Percentiles rank a stretch among this genome's conserved stretches.
Evolutionary conservation across 1,140 invertebrate genomes (phyloP).

Genomic region (Penaeus japonicus): DNA sequence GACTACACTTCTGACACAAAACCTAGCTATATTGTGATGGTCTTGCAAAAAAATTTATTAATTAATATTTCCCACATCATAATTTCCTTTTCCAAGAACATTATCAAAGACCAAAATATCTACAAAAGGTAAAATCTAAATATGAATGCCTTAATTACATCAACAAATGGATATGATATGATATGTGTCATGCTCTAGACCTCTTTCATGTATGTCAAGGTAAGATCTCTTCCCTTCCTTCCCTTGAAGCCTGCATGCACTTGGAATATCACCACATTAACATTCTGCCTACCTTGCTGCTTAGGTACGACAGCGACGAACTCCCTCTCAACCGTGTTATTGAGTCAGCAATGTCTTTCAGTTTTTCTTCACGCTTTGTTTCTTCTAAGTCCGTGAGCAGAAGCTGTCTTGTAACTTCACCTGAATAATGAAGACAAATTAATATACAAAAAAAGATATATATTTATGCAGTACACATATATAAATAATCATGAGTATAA

Average conservation of each 20-base stretch:
- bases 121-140: too few species aligned
- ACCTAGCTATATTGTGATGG: too few species aligned
- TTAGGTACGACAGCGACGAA: constrained; percentile 36
- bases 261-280: neutral
- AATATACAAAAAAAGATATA: neutral
- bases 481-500: neutral
- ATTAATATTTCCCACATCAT: too few species aligned
- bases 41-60: too few species aligned
- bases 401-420: constrained; percentile 48
- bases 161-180: too few species aligned
- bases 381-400: constrained; percentile 54
- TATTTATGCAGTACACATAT: neutral
- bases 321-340: constrained; percentile 69
- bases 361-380: constrained; percentile 72
- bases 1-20: too few species aligned
- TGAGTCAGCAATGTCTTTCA: constrained; percentile 78
- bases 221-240: too few species aligned
- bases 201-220: too few species aligned
- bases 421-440: constrained; percentile 10
- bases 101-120: too few species aligned
- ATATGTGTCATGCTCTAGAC: too few species aligned
- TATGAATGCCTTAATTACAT: too few species aligned
- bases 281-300: constrained; percentile 29
- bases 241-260: neutral
- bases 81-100: too few species aligned